Base-by-base conservation (phyloP, 2,797 vertebrate species). In the Hypotaenidia philippensis region DNA sequence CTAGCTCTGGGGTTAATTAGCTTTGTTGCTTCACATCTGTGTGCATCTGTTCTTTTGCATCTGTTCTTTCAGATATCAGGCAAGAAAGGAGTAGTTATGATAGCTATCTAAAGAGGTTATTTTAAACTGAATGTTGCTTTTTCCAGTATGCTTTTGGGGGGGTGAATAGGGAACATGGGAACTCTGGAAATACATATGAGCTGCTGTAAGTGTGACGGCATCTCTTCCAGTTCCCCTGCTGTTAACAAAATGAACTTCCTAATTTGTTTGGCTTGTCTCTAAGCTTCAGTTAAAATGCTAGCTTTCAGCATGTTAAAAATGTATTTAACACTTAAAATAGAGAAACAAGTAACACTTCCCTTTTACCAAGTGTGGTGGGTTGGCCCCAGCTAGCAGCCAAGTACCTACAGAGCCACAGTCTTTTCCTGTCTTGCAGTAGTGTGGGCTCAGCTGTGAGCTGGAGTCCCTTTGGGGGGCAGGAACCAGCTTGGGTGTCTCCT, bases 1-100 rank as follows among this genome's bases (percentile, higher is more conserved):
- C 49, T 86, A 68, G 61, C 53, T 83, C 49, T 75, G 40, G 50
- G 53, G 76, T 86, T 95, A 83, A 88, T 91, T 90, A 83, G 53
- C 31, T 70, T 45, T 86, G 32, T 87, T 87, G 27, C 34, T 86
- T 94, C 36, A 34, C 16, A n/a, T 83, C 68, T 90, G 4, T 16
- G 7, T 64, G 36, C 23, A 21, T 88, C 49, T 66, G 29, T 87
- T 94, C n/a, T 79, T 21, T 41, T 74, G 36, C 23, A 21, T 88
- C 49, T 66, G 29, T 87, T 94, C n/a, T 79, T 21, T 41, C 70
- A 15, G 6, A 10, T 66, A 52, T 59, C 18, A 64, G 44, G 44
- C 29, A 63, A 70, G 74, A 84, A 40, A 53, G 44, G 6, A 65
- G 31, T 77, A 70, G 57, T 80, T 77, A 31, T 2, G 19, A 18